phyloP scores from a whole-genome alignment of 1,140 invertebrate species.

The Eupristina koningsbergeri region DNA sequence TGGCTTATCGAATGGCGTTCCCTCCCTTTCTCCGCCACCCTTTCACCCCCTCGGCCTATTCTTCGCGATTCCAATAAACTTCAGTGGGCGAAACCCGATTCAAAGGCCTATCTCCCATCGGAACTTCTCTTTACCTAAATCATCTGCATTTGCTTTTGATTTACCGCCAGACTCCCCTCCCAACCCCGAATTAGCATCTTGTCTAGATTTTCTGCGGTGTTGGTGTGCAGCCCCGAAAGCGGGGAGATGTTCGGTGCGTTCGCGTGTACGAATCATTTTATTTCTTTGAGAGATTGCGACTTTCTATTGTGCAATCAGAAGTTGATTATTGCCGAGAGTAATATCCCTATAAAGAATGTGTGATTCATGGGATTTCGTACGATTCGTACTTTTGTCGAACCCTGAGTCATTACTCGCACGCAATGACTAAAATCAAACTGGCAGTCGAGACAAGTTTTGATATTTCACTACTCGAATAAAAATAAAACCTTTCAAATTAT shows the following conservation, averaged over 20 bases:
- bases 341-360: neutral
- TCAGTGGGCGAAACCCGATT: no score
- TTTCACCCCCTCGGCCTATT: neutral
- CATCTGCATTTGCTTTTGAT: neutral
- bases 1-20: slow-evolving; percentile 28
- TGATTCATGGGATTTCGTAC: neutral
- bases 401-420: neutral
- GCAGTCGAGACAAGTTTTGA: neutral
- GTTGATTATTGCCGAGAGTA: neutral
- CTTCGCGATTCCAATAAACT: neutral
- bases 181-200: no score
- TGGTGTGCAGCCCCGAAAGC: no score
- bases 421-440: neutral
- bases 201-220: no score
- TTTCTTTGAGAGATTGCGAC: neutral
- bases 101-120: no score
- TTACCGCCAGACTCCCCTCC: neutral
- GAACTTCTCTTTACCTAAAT: neutral
- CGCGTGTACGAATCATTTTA: neutral
- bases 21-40: neutral
- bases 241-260: neutral
- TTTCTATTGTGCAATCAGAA: neutral
- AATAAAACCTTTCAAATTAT: no score
- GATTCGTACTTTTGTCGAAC: neutral
- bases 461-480: no score